phyloP scores from a whole-genome alignment of 1,140 invertebrate species.

The Pomacea maculata region DNA sequence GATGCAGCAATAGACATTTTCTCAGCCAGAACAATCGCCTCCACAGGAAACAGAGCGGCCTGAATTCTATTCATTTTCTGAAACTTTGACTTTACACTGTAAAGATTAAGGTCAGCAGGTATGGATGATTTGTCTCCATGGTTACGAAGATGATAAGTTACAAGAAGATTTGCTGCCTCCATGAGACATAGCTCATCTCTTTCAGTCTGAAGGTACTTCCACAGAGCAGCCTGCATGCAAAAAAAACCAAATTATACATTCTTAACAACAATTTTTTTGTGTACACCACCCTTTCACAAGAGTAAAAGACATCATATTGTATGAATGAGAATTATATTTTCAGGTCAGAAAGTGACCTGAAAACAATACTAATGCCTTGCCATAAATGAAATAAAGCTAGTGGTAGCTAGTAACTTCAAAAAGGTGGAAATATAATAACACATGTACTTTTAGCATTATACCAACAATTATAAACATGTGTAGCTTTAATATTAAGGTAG shows the following conservation, averaged over 20 bases:
- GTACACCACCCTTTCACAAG: too few relatives aligned
- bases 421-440: too few relatives aligned
- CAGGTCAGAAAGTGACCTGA: too few relatives aligned
- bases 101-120: constrained; percentile 1
- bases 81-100: constrained; percentile 2
- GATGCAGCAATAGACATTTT: background rate
- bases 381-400: too few relatives aligned
- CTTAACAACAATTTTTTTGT: too few relatives aligned
- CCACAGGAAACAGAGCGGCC: constrained; percentile 2
- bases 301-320: too few relatives aligned
- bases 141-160: background rate
- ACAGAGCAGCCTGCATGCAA: constrained; percentile 13
- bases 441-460: too few relatives aligned
- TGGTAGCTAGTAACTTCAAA: too few relatives aligned
- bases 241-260: background rate
- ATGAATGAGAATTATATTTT: too few relatives aligned
- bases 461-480: too few relatives aligned
- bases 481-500: too few relatives aligned
- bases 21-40: background rate
- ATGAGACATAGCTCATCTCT: constrained; percentile 9
- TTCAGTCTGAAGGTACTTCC: constrained; percentile 14
- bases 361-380: too few relatives aligned
- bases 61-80: background rate
- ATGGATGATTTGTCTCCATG: background rate
- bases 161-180: background rate